Evolutionary conservation across 1,140 invertebrate species (phyloP).

Genomic region (Drosophila triauraria): DNA sequence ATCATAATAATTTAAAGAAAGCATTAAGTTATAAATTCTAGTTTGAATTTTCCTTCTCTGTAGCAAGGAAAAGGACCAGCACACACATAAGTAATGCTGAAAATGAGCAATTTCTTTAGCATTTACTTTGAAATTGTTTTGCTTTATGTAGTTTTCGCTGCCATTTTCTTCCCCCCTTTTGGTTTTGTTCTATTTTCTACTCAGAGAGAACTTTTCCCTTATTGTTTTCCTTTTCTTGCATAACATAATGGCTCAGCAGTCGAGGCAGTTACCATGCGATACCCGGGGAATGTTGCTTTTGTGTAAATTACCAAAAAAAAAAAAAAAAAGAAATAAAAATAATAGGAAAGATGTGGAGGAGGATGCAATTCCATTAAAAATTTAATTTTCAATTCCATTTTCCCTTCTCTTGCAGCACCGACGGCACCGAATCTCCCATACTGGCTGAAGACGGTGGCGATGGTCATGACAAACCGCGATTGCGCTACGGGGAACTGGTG

Average conservation of each 20-base stretch:
- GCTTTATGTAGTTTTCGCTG: conserved; percentile 33
- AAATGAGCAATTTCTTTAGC: conserved; percentile 73
- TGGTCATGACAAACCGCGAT: conserved; percentile 89
- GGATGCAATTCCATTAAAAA: conserved; percentile 35
- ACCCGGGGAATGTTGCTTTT: not conserved
- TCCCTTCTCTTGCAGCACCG: conserved; percentile 86
- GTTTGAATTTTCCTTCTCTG: not conserved
- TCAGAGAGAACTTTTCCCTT: conserved; percentile 51
- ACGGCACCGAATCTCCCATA: conserved; percentile 90
- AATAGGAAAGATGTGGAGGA: not conserved
- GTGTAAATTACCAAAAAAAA: conserved; percentile 22
- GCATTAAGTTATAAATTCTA: not conserved
- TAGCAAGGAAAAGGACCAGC: conserved; percentile 3
- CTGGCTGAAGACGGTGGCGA: conserved; percentile 89
- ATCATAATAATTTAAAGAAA: no score
- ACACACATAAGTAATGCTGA: conserved; percentile 26
- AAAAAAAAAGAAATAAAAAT: conserved; percentile 6
- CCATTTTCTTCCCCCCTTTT: conserved; percentile 5
- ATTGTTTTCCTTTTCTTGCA: conserved; percentile 65
- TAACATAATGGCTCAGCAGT: conserved; percentile 31
- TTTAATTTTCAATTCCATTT: conserved; percentile 26
- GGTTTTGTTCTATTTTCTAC: conserved; percentile 17
- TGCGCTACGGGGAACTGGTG: conserved; percentile 97
- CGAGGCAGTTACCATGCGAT: conserved; percentile 4
- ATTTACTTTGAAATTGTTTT: conserved; percentile 67